phyloP scores from a whole-genome alignment of 2,888 invertebrate species.

The Dasysyrphus albostriatus region DNA sequence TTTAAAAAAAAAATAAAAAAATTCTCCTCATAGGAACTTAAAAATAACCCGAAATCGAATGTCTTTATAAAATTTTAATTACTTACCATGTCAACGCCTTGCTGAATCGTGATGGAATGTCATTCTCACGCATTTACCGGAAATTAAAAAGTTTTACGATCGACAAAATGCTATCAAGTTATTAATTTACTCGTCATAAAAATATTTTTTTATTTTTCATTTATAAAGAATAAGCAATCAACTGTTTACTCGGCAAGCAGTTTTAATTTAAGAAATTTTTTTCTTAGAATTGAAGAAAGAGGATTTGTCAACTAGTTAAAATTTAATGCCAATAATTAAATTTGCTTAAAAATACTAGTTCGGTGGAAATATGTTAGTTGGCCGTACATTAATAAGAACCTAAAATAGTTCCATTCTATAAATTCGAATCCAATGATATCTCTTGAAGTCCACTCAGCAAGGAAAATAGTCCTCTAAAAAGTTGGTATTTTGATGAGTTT shows the following conservation, averaged over 20 bases:
- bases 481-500: too few relatives aligned
- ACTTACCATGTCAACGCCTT: slow-evolving; percentile 1
- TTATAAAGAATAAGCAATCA: neutral
- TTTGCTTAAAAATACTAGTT: too few relatives aligned
- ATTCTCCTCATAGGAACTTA: neutral
- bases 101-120: slow-evolving; percentile 46
- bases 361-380: too few relatives aligned
- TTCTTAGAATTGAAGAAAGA: neutral
- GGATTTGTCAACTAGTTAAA: neutral
- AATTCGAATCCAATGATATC: too few relatives aligned
- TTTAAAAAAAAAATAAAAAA: neutral
- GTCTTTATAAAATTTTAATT: neutral
- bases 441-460: too few relatives aligned
- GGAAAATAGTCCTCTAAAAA: too few relatives aligned
- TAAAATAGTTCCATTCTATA: too few relatives aligned
- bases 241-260: neutral
- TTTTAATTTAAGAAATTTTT: neutral
- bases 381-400: too few relatives aligned
- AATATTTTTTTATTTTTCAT: slow-evolving; percentile 38
- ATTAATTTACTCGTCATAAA: slow-evolving; percentile 47
- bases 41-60: neutral
- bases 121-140: neutral
- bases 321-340: too few relatives aligned
- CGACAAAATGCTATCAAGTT: slow-evolving; percentile 37
- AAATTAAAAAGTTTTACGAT: slow-evolving; percentile 44